phyloP scores from a whole-genome alignment of 2,113 vertebrate genomes.

The Labeo catla region DNA sequence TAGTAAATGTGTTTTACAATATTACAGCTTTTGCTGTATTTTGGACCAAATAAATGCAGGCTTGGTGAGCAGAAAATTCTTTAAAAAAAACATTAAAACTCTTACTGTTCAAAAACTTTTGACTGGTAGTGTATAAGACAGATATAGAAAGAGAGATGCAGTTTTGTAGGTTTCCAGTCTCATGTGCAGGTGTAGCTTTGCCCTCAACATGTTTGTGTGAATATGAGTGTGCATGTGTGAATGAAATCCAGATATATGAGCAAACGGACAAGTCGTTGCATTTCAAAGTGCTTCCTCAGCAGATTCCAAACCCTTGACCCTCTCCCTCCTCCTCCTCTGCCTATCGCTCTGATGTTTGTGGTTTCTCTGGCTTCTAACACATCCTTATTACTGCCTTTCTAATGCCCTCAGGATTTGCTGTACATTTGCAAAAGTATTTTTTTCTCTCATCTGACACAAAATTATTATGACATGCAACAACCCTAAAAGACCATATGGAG shows the following conservation, averaged over 20 bases:
- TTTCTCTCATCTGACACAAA: not conserved
- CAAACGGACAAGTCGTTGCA: not conserved
- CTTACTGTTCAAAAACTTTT: too few relatives aligned
- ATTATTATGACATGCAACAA: conserved; percentile 2
- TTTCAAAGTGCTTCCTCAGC: conserved; percentile 28
- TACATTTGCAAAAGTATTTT: not conserved
- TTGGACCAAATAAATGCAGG: too few relatives aligned
- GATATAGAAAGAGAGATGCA: not conserved
- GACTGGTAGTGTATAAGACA: not conserved
- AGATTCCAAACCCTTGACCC: conserved; percentile 19
- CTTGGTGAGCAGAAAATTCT: too few relatives aligned
- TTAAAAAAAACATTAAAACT: too few relatives aligned
- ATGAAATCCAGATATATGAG: not conserved
- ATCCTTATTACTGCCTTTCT: conserved; percentile 39
- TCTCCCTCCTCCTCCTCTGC: not conserved
- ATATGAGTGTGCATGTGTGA: conserved; percentile 28
- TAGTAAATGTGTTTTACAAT: too few relatives aligned
- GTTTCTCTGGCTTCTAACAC: conserved; percentile 36
- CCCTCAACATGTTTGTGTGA: not conserved
- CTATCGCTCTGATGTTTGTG: not conserved
- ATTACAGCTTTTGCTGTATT: too few relatives aligned
- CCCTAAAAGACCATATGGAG: not conserved
- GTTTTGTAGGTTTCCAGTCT: not conserved
- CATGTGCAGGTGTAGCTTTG: not conserved
- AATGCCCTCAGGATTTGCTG: conserved; percentile 20